Conservation (phyloP, 2,113 vertebrate genomes). For the Rhodinocichla rosea region DNA sequence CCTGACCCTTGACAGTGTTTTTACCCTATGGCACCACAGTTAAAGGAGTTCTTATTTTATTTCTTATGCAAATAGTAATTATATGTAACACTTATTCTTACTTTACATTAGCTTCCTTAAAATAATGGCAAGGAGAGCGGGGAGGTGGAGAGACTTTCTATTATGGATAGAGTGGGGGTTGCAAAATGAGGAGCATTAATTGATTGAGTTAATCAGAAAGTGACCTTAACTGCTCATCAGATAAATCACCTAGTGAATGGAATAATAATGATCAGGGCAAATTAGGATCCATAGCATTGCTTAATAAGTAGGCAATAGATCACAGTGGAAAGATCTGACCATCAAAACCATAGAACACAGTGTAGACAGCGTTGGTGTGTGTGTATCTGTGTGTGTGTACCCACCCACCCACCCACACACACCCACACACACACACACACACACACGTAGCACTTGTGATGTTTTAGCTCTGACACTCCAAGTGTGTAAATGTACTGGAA, state of each 20-base stretch:
- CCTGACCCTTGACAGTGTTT: background rate
- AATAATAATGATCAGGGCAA: slow-evolving; percentile 49
- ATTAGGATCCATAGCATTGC: slow-evolving; percentile 11
- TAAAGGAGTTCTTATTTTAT: background rate
- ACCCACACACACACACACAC: too few relatives aligned
- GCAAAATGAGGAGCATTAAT: slow-evolving; percentile 34
- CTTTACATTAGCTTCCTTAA: background rate
- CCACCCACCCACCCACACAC: too few relatives aligned
- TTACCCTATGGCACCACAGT: background rate
- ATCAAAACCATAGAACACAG: background rate
- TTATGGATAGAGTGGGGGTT: background rate
- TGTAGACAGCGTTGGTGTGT: background rate
- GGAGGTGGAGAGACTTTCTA: background rate
- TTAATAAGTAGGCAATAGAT: slow-evolving; percentile 29
- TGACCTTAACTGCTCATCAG: slow-evolving; percentile 46
- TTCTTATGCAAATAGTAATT: slow-evolving; percentile 13
- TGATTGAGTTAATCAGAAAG: slow-evolving; percentile 60
- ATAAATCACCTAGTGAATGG: slow-evolving; percentile 46
- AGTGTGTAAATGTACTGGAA: background rate
- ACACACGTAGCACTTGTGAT: background rate
- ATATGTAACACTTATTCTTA: background rate
- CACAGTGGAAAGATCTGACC: background rate
- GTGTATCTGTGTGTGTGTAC: background rate
- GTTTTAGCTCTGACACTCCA: background rate
- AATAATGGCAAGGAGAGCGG: background rate